Conservation (phyloP, 2,113 vertebrate genomes). For the Caracal caracal region DNA sequence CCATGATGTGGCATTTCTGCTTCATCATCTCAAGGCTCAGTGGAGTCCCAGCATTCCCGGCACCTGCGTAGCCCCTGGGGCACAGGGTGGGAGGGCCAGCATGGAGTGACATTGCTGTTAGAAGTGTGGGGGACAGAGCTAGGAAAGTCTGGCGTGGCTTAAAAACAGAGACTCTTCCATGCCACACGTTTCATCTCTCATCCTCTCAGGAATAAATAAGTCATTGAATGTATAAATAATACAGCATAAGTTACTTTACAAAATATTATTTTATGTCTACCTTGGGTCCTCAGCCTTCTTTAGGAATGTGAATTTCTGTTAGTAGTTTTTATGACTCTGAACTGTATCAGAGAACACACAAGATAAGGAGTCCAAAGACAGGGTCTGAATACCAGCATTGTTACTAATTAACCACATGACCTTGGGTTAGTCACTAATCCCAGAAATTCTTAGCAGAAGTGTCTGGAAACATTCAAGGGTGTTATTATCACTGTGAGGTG, state of each 20-base stretch:
- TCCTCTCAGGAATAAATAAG: slow-evolving; percentile 13
- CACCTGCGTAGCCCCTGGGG: background rate
- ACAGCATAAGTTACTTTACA: slow-evolving; percentile 28
- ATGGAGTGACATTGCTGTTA: background rate
- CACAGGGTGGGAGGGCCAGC: background rate
- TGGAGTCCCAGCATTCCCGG: background rate
- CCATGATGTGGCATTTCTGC: background rate
- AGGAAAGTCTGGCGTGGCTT: slow-evolving; percentile 12
- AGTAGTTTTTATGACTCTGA: slow-evolving; percentile 45
- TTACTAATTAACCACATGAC: slow-evolving; percentile 73
- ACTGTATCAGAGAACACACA: slow-evolving; percentile 38
- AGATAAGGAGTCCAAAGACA: slow-evolving; percentile 67
- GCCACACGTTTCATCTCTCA: background rate
- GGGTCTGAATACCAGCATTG: slow-evolving; percentile 40
- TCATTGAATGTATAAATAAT: slow-evolving; percentile 47
- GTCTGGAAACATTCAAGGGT: slow-evolving; percentile 36
- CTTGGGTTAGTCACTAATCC: slow-evolving; percentile 58
- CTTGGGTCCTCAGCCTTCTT: background rate
- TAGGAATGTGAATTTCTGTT: slow-evolving; percentile 47
- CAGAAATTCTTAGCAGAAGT: slow-evolving; percentile 55
- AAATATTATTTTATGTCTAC: slow-evolving; percentile 28
- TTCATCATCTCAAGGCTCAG: background rate
- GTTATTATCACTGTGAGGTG: slow-evolving; percentile 6
- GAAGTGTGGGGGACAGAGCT: background rate
- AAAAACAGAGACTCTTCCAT: background rate